Evolutionary conservation across 1,140 invertebrate species (phyloP).

Genomic region (Conus ventricosus): DNA sequence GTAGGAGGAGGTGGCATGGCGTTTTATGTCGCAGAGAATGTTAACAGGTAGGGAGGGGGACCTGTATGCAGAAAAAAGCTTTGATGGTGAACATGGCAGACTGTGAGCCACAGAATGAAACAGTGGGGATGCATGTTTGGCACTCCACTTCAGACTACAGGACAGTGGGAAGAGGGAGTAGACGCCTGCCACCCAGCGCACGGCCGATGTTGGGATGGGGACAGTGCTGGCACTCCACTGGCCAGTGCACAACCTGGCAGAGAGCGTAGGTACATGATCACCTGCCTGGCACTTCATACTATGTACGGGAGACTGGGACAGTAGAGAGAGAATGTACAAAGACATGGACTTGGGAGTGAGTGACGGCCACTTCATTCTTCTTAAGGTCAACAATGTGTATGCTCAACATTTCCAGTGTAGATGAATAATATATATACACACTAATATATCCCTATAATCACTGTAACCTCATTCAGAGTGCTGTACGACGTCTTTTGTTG

Average conservation of each 20-base stretch:
- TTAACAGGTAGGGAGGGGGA: too few species aligned
- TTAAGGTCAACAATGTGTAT: background rate
- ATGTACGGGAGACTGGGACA: background rate
- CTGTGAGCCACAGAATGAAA: too few species aligned
- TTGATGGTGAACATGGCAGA: too few species aligned
- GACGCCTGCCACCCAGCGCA: too few species aligned
- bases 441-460: background rate
- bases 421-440: background rate
- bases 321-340: background rate
- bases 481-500: background rate
- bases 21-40: too few species aligned
- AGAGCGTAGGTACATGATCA: background rate
- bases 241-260: background rate
- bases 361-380: background rate
- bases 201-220: background rate
- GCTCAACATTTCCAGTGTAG: conserved; percentile 6
- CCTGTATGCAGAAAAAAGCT: too few species aligned
- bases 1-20: too few species aligned
- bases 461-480: background rate
- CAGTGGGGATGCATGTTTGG: too few species aligned
- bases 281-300: background rate
- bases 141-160: too few species aligned
- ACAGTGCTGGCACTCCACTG: background rate
- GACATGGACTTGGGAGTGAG: background rate
- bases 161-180: too few species aligned